Percentiles rank a stretch among this genome's conserved stretches.
Evolutionary conservation across 2,113 vertebrate species (phyloP).

Genomic region (Scytalopus superciliaris): DNA sequence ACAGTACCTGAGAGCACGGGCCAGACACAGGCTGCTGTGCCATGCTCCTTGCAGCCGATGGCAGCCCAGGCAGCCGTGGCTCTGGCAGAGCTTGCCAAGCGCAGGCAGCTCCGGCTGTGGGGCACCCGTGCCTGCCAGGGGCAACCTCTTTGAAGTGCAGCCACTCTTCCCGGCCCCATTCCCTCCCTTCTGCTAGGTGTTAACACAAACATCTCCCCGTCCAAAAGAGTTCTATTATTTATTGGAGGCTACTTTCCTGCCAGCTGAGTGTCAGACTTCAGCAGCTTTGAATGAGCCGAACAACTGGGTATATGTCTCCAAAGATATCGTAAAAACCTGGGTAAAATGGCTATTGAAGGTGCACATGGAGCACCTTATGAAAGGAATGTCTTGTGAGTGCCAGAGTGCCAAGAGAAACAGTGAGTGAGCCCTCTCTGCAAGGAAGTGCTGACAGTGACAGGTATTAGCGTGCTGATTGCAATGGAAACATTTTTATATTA

Average conservation of each 20-base stretch:
- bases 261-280: neutral
- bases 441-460: conserved; percentile 21
- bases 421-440: neutral
- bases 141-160: conserved; percentile 19
- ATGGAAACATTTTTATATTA: conserved; percentile 12
- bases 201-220: conserved; percentile 14
- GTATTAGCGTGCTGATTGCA: neutral
- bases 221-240: conserved; percentile 44
- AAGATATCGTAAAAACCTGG: conserved; percentile 25
- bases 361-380: neutral
- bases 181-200: conserved; percentile 14
- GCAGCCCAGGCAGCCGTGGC: neutral
- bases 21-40: neutral
- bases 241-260: neutral
- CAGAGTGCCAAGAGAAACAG: conserved; percentile 33
- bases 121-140: neutral
- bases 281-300: conserved; percentile 32
- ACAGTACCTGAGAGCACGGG: neutral
- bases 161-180: neutral
- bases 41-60: neutral
- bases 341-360: neutral
- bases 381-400: conserved; percentile 25
- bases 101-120: neutral
- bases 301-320: conserved; percentile 29
- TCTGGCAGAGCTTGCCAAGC: neutral